Conservation (phyloP, 1,140 invertebrate species). For the Saccostrea echinata region DNA sequence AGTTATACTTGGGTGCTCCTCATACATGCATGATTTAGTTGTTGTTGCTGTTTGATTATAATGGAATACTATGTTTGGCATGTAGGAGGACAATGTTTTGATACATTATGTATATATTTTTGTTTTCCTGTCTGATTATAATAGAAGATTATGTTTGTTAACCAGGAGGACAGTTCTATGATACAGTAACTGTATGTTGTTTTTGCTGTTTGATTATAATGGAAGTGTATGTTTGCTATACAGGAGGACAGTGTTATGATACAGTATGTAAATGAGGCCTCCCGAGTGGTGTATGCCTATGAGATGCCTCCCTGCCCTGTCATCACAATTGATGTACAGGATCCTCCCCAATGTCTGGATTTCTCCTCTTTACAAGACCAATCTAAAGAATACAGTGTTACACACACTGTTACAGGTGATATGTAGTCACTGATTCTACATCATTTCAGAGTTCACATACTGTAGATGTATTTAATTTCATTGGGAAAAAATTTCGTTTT, state of each 20-base stretch:
- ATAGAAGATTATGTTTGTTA: too few relatives aligned
- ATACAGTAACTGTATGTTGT: neutral
- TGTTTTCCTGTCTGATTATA: too few relatives aligned
- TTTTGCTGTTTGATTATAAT: too few relatives aligned
- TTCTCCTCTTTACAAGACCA: neutral
- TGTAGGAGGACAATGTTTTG: neutral
- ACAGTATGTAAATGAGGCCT: constrained; percentile 82
- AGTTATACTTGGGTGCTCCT: neutral
- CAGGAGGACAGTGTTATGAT: constrained; percentile 84
- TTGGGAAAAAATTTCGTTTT: too few relatives aligned
- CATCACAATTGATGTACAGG: neutral
- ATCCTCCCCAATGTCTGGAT: neutral
- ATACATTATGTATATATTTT: neutral
- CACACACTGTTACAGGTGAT: neutral
- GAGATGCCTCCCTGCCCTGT: constrained; percentile 62
- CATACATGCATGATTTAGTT: too few relatives aligned
- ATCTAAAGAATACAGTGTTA: neutral
- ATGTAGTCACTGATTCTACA: neutral
- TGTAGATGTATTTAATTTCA: too few relatives aligned
- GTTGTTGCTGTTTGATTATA: too few relatives aligned
- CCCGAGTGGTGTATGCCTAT: constrained; percentile 79
- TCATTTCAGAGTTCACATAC: neutral
- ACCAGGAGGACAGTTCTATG: neutral
- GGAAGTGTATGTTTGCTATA: constrained; percentile 72
- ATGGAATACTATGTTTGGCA: too few relatives aligned